Evolutionary conservation across 2,113 vertebrate genomes (phyloP).

Genomic region (Bucco capensis): DNA sequence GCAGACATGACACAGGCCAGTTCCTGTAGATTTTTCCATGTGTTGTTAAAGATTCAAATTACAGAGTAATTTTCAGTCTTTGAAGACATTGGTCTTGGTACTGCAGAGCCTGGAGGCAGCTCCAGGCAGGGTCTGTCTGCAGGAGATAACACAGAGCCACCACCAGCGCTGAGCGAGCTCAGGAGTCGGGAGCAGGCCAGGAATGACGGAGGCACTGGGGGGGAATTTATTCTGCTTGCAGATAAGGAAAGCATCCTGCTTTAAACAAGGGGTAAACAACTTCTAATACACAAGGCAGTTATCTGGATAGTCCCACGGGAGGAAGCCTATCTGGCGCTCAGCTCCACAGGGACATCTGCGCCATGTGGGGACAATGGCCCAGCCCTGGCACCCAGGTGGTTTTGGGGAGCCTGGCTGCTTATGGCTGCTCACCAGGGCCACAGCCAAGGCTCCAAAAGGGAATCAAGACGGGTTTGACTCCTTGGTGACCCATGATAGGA

Average conservation of each 20-base stretch:
- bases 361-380: fast-evolving
- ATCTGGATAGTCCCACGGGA: slow-evolving; percentile 24
- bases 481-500: too few relatives aligned
- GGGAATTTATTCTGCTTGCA: slow-evolving; percentile 15
- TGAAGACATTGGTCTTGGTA: slow-evolving; percentile 4
- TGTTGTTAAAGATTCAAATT: slow-evolving; percentile 46
- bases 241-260: slow-evolving; percentile 64
- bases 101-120: slow-evolving; percentile 16
- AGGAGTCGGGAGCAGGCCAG: background rate
- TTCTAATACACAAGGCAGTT: background rate
- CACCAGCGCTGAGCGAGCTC: background rate
- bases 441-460: background rate
- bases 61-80: slow-evolving; percentile 25
- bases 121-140: slow-evolving; percentile 14
- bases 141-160: slow-evolving; percentile 50
- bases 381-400: fast-evolving
- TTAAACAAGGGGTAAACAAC: slow-evolving; percentile 18
- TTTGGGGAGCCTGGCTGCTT: background rate
- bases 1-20: slow-evolving; percentile 25
- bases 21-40: slow-evolving; percentile 1
- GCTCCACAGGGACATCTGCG: background rate
- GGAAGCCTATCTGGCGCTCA: background rate
- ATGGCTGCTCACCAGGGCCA: fast-evolving
- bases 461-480: background rate
- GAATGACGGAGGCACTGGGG: background rate